Evolutionary conservation across 2,888 invertebrate genomes (phyloP).

Genomic region (Conops quadrifasciatus): DNA sequence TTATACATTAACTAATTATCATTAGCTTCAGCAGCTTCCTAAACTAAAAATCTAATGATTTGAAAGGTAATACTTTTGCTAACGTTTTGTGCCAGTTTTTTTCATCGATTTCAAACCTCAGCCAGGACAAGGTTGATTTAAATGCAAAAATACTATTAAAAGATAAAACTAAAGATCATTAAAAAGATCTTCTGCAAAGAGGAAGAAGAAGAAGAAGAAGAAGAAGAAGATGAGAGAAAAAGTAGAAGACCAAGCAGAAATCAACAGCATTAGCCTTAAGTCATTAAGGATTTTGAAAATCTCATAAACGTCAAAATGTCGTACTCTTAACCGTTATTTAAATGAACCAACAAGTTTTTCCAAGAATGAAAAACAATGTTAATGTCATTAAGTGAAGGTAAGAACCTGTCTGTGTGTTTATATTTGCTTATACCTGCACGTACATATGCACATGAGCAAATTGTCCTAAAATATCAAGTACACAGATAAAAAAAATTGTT

Average conservation of each 20-base stretch:
- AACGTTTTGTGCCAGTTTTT: conserved; percentile 1
- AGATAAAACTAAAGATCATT: too few relatives aligned
- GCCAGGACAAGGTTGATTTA: too few relatives aligned
- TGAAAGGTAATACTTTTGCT: too few relatives aligned
- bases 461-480: too few relatives aligned
- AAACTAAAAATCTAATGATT: too few relatives aligned
- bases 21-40: too few relatives aligned
- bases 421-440: not conserved
- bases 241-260: not conserved
- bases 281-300: not conserved
- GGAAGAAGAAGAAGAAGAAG: not conserved
- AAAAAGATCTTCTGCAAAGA: not conserved
- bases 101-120: too few relatives aligned
- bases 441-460: not conserved
- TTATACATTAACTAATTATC: too few relatives aligned
- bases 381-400: not conserved
- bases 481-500: too few relatives aligned
- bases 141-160: too few relatives aligned
- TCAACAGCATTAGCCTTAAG: not conserved
- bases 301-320: not conserved
- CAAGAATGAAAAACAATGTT: not conserved
- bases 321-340: not conserved
- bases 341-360: not conserved
- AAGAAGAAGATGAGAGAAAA: not conserved
- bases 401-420: not conserved